Base-by-base conservation (phyloP, 2,888 invertebrate species). In the Dasypogon diadema region DNA sequence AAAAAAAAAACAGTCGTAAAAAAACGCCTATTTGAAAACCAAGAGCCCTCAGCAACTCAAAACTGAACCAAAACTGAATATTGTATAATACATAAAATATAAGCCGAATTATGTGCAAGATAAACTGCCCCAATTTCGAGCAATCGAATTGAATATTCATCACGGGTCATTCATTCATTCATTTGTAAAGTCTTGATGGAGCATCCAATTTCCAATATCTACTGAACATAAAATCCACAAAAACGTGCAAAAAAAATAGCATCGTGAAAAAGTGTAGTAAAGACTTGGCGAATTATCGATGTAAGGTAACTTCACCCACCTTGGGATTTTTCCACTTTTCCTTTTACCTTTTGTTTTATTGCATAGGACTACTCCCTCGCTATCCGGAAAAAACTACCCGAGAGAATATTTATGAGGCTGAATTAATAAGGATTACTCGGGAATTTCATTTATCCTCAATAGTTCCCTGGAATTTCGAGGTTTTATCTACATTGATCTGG, bases 391-490 rank as follows among this genome's bases (percentile, higher is more conserved):
- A 26, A 56, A 56, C 24, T 26, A 14, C 75, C 56, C 30, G n/a
- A 68, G 56, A 73, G 76, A 76, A 76, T 76, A 76, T 76, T 76
- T 76, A 76, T 76, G 76, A 76, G 74, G 48, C 55, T 76, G 76
- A 76, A 76, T 76, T 76, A 76, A 76, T 76, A 76, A 76, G 76
- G 76, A 76, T 76, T 76, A 76, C 74, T 65, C 65, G 63, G 68
- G 76, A 76, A 76, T 76, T 76, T 76, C 76, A 76, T 76, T 76
- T 76, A 60, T 74, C 73, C 73, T 56, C 24, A 54, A 73, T 56
- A 73, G 73, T 73, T 73, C 24, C 46, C 56, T 22, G 73, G 73
- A 73, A 73, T 73, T 56, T 24, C 12, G 54, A 46, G 42, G 56
- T 34, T 70, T 54, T 70, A 70, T 54, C 54, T 46, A 22, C 70